Base-by-base conservation (phyloP, 2,888 invertebrate species). In the Rhagonycha lutea region DNA sequence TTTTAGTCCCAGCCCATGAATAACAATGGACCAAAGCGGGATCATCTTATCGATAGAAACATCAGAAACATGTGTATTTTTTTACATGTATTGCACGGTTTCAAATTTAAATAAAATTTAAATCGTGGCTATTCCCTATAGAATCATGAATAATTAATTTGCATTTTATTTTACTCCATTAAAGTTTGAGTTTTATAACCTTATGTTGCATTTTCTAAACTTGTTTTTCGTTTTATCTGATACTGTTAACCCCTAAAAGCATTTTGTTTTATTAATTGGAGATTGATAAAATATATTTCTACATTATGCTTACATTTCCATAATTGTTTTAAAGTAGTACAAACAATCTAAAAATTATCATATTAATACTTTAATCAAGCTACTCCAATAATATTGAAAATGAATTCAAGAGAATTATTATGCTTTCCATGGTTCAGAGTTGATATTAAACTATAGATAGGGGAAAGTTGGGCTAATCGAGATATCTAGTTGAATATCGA, bases 1-100 rank as follows among this genome's bases (percentile, higher is more conserved):
- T 79, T 80, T 80, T 74, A 81, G 79, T 84, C 84, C 84, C 84
- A 81, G 75, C 79, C 83, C 83, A 84, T 84, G 84, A 84, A 84
- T 84, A 83, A 82, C 83, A 84, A 84, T 83, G 81, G 72, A 29
- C 63, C 70, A 23, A 79, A 73, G 74, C 75, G 75, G 70, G 76
- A 80, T 80, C 80, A 78, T 81, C 82, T 82, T 82, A 82, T 82
- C 82, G 68, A 70, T 32, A 72, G 68, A 74, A 77, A 72, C 61
- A 81, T 81, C 81, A 72, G 65, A 74, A 78, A 76, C 78, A 78
- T 79, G 79, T 79, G 79, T 73, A 75, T 74, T 73, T 78, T n/a
- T 79, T 72, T 75, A 78, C 74, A 72, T 73, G 70, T 75, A 73
- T 74, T 76, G 68, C 68, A 18, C 67, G 68, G 75, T 77, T 75